These are phyloP conservation scores for Diarsia dahlii DNA, from an alignment of 2,888 invertebrate species.

Conservation along the genomic window DNA sequence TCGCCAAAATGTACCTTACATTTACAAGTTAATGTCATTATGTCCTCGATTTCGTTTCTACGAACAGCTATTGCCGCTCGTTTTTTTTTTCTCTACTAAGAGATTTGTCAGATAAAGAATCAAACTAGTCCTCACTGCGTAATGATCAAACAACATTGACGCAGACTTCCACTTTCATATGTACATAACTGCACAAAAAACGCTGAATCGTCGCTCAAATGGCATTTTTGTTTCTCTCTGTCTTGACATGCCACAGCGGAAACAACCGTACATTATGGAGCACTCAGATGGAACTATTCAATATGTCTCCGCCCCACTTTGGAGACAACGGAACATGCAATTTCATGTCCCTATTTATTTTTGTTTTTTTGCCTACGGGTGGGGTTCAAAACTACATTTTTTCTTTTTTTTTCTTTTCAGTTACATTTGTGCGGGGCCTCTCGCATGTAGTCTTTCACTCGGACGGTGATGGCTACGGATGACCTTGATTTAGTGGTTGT, in stretches of 20 bases:
- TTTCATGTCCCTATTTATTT: slow-evolving; percentile 67
- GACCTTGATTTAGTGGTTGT: slow-evolving; percentile 83
- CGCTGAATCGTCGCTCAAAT: slow-evolving; percentile 62
- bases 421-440: slow-evolving; percentile 81
- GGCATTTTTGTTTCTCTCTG: slow-evolving; percentile 73
- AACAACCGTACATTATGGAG: slow-evolving; percentile 74
- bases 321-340: slow-evolving; percentile 58
- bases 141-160: slow-evolving; percentile 68
- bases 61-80: slow-evolving; percentile 30
- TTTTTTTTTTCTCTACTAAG: slow-evolving; percentile 44
- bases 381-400: slow-evolving; percentile 79
- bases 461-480: slow-evolving; percentile 86
- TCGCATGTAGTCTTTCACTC: slow-evolving; percentile 81
- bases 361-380: slow-evolving; percentile 66
- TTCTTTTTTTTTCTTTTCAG: slow-evolving; percentile 90
- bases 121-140: slow-evolving; percentile 64
- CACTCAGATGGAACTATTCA: slow-evolving; percentile 71
- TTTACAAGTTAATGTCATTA: slow-evolving; percentile 53
- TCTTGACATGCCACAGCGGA: slow-evolving; percentile 67
- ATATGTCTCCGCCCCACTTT: slow-evolving; percentile 70
- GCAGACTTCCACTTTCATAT: slow-evolving; percentile 75
- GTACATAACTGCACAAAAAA: slow-evolving; percentile 75
- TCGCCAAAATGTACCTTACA: slow-evolving; percentile 47
- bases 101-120: slow-evolving; percentile 51
- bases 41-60: slow-evolving; percentile 63